Evolutionary conservation across 2,888 invertebrate genomes (phyloP).

Genomic region (Melanostoma mellinum): DNA sequence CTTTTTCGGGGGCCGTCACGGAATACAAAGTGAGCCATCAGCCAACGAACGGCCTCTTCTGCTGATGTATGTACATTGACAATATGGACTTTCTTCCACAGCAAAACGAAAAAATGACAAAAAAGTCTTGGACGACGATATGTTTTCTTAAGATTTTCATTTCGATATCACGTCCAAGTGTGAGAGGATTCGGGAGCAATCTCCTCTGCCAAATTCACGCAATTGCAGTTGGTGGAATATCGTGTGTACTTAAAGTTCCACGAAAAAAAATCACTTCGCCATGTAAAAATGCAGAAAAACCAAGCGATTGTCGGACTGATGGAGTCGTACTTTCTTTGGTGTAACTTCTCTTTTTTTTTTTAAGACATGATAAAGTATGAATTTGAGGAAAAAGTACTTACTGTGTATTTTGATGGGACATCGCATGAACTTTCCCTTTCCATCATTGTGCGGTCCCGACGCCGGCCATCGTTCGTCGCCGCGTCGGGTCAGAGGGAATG

Average conservation of each 20-base stretch:
- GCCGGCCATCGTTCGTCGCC: no score
- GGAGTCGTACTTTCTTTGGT: no score
- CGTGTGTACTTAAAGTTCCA: conserved; percentile 13
- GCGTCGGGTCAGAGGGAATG: no score
- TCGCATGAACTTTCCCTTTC: conserved; percentile 65
- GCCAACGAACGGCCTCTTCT: neutral
- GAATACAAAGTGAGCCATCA: conserved; percentile 59
- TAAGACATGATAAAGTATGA: conserved; percentile 32
- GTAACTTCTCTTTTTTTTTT: neutral
- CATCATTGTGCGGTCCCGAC: neutral
- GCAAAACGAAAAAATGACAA: conserved; percentile 61
- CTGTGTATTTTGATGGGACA: conserved; percentile 40
- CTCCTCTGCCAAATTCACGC: conserved; percentile 22
- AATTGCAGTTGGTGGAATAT: conserved; percentile 38
- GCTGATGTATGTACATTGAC: no score
- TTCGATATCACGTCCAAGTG: conserved; percentile 42
- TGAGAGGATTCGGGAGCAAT: conserved; percentile 12
- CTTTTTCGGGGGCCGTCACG: conserved; percentile 50
- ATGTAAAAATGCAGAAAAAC: no score
- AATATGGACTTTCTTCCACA: conserved; percentile 62
- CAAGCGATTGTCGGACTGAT: no score
- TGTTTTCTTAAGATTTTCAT: conserved; percentile 61
- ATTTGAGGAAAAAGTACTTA: conserved; percentile 26
- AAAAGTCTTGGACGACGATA: conserved; percentile 24
- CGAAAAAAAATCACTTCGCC: neutral